Percentiles rank a stretch among this genome's conserved stretches.
Conservation (phyloP, 2,113 vertebrate species). For the Bostrychus sinensis region DNA sequence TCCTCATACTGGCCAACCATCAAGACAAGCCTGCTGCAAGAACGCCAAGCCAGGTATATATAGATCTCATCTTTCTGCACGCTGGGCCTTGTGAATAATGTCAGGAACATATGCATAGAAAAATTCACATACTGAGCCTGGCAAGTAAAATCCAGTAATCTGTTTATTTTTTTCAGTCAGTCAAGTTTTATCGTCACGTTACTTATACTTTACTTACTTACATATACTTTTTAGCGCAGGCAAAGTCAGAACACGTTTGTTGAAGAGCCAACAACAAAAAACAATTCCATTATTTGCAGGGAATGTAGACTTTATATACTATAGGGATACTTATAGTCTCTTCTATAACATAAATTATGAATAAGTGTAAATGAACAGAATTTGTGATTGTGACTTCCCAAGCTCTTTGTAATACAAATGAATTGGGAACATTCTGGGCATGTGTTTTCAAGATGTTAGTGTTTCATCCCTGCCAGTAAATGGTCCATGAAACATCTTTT, state of each 20-base stretch:
- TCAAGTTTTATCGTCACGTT: no score
- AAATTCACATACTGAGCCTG: no score
- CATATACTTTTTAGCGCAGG: no score
- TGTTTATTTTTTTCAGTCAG: no score
- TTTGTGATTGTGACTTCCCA: not conserved
- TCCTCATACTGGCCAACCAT: slow-evolving; percentile 98
- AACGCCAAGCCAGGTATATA: slow-evolving; percentile 90
- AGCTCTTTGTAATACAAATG: slow-evolving; percentile 16
- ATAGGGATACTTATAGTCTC: not conserved
- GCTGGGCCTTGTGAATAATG: not conserved
- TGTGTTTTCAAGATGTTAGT: slow-evolving; percentile 46
- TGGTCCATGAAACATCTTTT: slow-evolving; percentile 29
- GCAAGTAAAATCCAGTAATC: no score
- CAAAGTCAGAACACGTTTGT: no score
- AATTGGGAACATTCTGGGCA: slow-evolving; percentile 17
- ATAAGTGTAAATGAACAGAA: not conserved
- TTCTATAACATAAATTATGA: not conserved
- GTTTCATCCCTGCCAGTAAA: slow-evolving; percentile 34
- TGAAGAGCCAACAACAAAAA: not conserved
- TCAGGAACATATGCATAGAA: not conserved
- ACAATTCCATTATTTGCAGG: not conserved
- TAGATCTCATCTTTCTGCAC: not conserved
- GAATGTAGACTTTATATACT: no score
- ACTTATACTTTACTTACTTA: no score
- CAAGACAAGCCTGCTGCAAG: slow-evolving; percentile 97